Conservation (phyloP, 1,140 invertebrate species). For the Drosophila pseudoobscura region DNA sequence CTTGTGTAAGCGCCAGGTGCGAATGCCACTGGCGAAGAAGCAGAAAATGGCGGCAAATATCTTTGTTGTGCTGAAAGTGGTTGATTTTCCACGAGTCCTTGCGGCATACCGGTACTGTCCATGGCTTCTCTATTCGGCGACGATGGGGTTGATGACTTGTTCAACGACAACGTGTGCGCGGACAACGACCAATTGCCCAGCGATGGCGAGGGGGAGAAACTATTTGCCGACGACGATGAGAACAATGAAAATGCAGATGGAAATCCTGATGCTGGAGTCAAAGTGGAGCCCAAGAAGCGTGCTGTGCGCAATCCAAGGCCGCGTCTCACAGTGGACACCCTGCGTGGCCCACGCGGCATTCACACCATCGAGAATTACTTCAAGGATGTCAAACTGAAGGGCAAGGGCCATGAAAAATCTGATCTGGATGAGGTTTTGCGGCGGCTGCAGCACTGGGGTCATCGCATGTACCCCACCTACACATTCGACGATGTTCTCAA, state of each 20-base stretch:
- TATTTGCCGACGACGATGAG: conserved; percentile 67
- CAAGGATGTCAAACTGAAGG: conserved; percentile 92
- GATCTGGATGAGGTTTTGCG: conserved; percentile 93
- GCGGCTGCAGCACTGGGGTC: conserved; percentile 95
- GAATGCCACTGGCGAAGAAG: conserved; percentile 48
- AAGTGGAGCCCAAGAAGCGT: conserved; percentile 84
- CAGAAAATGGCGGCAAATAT: conserved; percentile 74
- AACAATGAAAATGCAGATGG: conserved; percentile 34
- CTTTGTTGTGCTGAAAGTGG: conserved; percentile 27
- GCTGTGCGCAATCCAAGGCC: conserved; percentile 88
- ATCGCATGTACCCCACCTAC: conserved; percentile 94
- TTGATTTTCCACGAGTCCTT: neutral
- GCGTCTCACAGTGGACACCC: conserved; percentile 88
- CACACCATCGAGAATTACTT: conserved; percentile 91
- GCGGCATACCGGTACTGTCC: neutral
- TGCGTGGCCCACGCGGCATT: conserved; percentile 91
- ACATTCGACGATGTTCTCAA: conserved; percentile 93
- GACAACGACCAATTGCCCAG: conserved; percentile 66
- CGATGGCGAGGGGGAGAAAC: conserved; percentile 65
- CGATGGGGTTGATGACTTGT: conserved; percentile 75
- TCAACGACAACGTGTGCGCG: conserved; percentile 61
- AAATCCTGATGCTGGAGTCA: conserved; percentile 21
- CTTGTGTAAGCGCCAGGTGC: conserved; percentile 21
- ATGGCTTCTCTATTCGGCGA: conserved; percentile 78
- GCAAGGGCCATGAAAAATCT: conserved; percentile 91